These are phyloP conservation scores for Acanthococcus lagerstroemiae DNA, from an alignment of 2,888 invertebrate genomes.

Conservation along the genomic window DNA sequence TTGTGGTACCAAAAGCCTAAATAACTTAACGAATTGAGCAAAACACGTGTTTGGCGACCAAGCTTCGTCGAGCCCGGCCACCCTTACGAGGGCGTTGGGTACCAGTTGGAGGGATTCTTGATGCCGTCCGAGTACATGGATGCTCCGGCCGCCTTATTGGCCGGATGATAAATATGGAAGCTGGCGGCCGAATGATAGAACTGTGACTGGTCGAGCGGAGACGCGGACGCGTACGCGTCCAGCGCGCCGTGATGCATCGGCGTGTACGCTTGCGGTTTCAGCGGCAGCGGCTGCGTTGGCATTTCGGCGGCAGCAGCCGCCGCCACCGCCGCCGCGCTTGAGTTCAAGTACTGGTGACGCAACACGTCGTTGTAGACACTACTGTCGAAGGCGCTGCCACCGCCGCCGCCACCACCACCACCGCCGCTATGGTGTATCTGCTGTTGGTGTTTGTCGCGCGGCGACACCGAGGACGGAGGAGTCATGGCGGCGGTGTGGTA, in stretches of 20 bases:
- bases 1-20: too few relatives aligned
- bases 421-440: slow-evolving; percentile 27
- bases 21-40: slow-evolving; percentile 18
- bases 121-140: slow-evolving; percentile 40
- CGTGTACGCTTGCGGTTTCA: slow-evolving; percentile 84
- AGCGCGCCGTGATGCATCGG: slow-evolving; percentile 48
- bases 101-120: slow-evolving; percentile 59
- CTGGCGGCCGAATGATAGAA: slow-evolving; percentile 65
- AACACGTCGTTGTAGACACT: slow-evolving; percentile 43
- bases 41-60: background rate
- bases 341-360: slow-evolving; percentile 55
- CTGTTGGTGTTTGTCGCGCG: slow-evolving; percentile 64
- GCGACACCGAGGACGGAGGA: slow-evolving; percentile 93
- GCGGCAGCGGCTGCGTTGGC: slow-evolving; percentile 58
- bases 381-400: slow-evolving; percentile 35
- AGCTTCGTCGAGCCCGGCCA: background rate
- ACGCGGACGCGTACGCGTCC: slow-evolving; percentile 46
- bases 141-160: slow-evolving; percentile 47
- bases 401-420: slow-evolving; percentile 24
- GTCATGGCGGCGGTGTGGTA: slow-evolving; percentile 92
- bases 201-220: slow-evolving; percentile 67
- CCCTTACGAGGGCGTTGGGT: slow-evolving; percentile 63
- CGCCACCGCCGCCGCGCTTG: too few relatives aligned
- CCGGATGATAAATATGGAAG: slow-evolving; percentile 79
- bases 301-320: slow-evolving; percentile 50